Evolutionary conservation across 2,113 vertebrate genomes (phyloP).

Genomic region (Melanotaenia duboulayi): DNA sequence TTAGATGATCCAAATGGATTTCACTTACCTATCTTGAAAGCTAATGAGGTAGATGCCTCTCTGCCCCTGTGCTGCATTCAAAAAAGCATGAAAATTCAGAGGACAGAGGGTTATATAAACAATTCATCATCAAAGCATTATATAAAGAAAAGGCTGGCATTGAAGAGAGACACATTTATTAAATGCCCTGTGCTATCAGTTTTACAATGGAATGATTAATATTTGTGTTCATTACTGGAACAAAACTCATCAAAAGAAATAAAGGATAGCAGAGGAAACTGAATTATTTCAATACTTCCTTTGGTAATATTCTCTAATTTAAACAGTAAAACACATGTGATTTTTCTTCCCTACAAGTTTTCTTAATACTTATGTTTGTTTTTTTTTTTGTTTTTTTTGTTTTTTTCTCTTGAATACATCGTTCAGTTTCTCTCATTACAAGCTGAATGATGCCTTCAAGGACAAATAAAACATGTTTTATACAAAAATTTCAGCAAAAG

Average conservation of each 20-base stretch:
- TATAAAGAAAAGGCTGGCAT: slow-evolving; percentile 60
- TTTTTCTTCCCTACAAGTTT: neutral
- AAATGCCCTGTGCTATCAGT: slow-evolving; percentile 14
- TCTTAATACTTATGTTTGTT: neutral
- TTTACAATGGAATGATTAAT: slow-evolving; percentile 11
- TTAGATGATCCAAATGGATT: slow-evolving; percentile 87
- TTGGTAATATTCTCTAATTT: neutral
- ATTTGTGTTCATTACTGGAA: slow-evolving; percentile 27
- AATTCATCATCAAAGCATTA: slow-evolving; percentile 69
- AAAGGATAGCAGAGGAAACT: neutral
- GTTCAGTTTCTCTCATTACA: neutral
- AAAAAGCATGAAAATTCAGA: slow-evolving; percentile 69
- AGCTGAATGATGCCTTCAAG: slow-evolving; percentile 9
- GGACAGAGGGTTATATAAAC: slow-evolving; percentile 66
- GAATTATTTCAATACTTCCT: neutral
- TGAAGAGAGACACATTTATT: slow-evolving; percentile 24
- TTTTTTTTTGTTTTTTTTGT: slow-evolving; percentile 21
- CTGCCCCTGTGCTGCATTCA: slow-evolving; percentile 49
- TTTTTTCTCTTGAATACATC: neutral
- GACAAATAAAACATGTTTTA: neutral
- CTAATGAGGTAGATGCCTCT: slow-evolving; percentile 74
- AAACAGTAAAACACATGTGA: neutral
- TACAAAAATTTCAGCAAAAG: slow-evolving; percentile 1
- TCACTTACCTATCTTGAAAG: slow-evolving; percentile 89
- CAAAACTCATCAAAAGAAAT: slow-evolving; percentile 11